Percentiles rank a stretch among this genome's conserved stretches.
Conservation (phyloP, 2,888 invertebrate genomes). For the Sepioteuthis lessoniana region DNA sequence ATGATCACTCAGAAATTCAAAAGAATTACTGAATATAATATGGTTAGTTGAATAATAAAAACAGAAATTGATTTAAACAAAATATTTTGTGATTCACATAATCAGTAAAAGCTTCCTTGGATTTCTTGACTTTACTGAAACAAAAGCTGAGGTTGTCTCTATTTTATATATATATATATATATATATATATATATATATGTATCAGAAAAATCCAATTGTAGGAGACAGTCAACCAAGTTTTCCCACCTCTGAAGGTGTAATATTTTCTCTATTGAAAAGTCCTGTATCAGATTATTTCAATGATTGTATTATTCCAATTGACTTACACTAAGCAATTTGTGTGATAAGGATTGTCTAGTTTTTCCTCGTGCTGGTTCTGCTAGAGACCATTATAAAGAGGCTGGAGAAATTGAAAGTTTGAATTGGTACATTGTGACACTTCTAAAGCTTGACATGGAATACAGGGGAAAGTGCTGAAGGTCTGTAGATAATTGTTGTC, state of each 20-base stretch:
- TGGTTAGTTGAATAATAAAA: too few relatives aligned
- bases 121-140: not conserved
- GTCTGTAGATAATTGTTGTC: too few relatives aligned
- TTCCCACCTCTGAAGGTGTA: too few relatives aligned
- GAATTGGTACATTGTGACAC: too few relatives aligned
- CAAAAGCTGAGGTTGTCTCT: not conserved
- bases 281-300: not conserved
- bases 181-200: not conserved
- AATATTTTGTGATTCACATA: not conserved
- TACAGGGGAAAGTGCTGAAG: too few relatives aligned
- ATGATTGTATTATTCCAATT: not conserved
- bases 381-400: not conserved
- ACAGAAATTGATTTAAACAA: too few relatives aligned
- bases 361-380: not conserved
- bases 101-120: not conserved
- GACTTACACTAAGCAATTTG: not conserved
- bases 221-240: too few relatives aligned
- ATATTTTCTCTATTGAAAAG: too few relatives aligned
- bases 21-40: too few relatives aligned
- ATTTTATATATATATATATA: conserved; percentile 4
- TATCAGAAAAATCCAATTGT: too few relatives aligned
- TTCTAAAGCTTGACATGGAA: too few relatives aligned
- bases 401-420: not conserved
- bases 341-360: not conserved
- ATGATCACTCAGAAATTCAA: too few relatives aligned